Evolutionary conservation across 2,797 vertebrate genomes (phyloP), one percentile per base, ranked within the genome.

Genomic region (Gymnodraco acuticeps): DNA sequence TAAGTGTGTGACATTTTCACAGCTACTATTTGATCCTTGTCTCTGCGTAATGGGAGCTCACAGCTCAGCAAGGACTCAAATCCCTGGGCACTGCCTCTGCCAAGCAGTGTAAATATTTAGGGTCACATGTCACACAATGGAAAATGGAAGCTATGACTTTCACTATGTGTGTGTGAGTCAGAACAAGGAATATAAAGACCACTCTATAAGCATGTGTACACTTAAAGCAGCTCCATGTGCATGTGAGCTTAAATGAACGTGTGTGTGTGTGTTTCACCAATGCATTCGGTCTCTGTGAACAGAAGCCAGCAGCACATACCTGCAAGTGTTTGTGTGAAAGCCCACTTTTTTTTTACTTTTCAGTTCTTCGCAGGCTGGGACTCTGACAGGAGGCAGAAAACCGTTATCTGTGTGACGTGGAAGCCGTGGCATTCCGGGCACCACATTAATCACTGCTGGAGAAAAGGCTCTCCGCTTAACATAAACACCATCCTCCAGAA

Each of bases 31-130:
- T 75, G 80, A 78, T 11, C 58, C 17, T 50, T 53, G 82, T 79
- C 19, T 72, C 15, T 61, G 80, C 43, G 51, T 83, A 74, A 87
- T 58, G 73, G 80, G 65, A 81, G 78, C 78, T 76, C 75, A 13
- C 46, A 45, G 63, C 64, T 81, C 77, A 78, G 58, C 50, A 3
- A 38, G 70, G 71, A 64, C 70, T 62, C 73, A 72, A 58, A 86
- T 88, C 89, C 88, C 77, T 33, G 83, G 90, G 81, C 87, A 87
- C 79, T 70, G 83, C 54, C 68, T 89, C 84, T 93, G 93, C 92
- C 93, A 94, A 86, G 88, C 81, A 84, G 87, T 89, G 89, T 95
- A 95, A 95, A 95, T 95, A 95, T 95, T 95, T 95, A 95, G 92
- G 92, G 93, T 94, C 92, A 90, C 90, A 89, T 73, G 90, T 93